phyloP scores from a whole-genome alignment of 2,797 vertebrate species.

The Notolabrus celidotus region DNA sequence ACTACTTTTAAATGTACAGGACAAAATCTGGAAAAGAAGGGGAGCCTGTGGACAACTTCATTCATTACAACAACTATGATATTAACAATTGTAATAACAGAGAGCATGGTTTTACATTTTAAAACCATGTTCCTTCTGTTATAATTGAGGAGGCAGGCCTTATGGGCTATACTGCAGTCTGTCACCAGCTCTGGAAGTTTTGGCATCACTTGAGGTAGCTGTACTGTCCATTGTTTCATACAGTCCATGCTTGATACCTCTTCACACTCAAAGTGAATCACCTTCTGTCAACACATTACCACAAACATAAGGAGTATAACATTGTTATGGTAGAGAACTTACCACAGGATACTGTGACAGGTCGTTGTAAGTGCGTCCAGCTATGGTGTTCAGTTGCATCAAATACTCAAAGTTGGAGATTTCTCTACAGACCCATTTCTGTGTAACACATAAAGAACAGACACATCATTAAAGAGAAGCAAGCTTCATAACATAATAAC shows the following conservation, averaged over 20 bases:
- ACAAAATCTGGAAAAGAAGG: no score
- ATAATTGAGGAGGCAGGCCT: no score
- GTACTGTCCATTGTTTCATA: no score
- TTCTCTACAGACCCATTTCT: conserved; percentile 98
- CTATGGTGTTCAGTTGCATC: conserved; percentile 98
- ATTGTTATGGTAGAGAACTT: conserved; percentile 55
- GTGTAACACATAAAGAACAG: conserved; percentile 16
- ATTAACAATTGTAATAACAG: no score
- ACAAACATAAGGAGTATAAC: background rate
- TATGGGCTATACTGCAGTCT: no score
- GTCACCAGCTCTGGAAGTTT: no score
- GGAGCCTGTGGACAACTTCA: no score
- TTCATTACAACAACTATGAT: no score
- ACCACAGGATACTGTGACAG: conserved; percentile 98
- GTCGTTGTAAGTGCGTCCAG: conserved; percentile 97
- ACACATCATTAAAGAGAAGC: background rate
- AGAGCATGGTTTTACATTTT: no score
- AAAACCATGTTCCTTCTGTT: no score
- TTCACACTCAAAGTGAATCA: background rate
- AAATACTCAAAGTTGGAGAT: conserved; percentile 99
- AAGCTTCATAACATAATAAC: background rate
- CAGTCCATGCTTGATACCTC: background rate
- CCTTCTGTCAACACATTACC: background rate
- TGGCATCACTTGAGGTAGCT: no score
- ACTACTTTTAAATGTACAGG: no score